Base-by-base conservation (phyloP, 2,113 vertebrate species). In the Sylvicapra grimmia region DNA sequence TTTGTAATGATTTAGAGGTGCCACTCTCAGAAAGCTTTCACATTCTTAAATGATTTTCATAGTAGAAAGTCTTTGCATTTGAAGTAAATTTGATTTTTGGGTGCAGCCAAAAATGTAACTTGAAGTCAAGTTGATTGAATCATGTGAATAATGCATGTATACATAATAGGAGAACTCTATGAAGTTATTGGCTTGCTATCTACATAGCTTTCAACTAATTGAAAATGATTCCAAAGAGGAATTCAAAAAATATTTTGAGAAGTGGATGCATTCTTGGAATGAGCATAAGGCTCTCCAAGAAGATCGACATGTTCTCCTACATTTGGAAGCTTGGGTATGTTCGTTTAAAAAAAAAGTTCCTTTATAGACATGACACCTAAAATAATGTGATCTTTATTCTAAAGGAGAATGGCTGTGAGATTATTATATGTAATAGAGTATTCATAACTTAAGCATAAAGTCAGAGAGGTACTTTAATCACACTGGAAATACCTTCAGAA, bases 101-200 rank as follows among this genome's bases (percentile, higher is more conserved):
- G 85, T 96, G 63, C 25, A 94, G 29, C 29, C 49, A 90, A 97
- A 96, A 94, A 44, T 91, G 18, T 96, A 72, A 89, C 49, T 88
- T 95, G 59, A 98, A 96, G 23, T 89, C 82, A 93, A 33, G 75
- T 72, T 95, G 87, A 49, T 96, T 90, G 77, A 96, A 85, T 93
- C 75, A 11, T 61, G 33, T 94, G 36, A 94, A 33, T 86, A 33
- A 86, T 77, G 77, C 8, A 61, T 49, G 29, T 53, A 83, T 49
- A 53, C 21, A 54, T 36, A 72, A 14, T 49, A 75, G 72, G 40
- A 86, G 29, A 87, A 29, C 27, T 56, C 51, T 63, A 16, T 65
- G 51, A 96, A 96, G 16, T 95, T 92, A 47, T 14, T 49, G 29
- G 4, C 27, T 40, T 93, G 33, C 12, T 89, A 82, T 75, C 40